Conservation (phyloP, 2,797 vertebrate genomes). For the Hydrophis major region DNA sequence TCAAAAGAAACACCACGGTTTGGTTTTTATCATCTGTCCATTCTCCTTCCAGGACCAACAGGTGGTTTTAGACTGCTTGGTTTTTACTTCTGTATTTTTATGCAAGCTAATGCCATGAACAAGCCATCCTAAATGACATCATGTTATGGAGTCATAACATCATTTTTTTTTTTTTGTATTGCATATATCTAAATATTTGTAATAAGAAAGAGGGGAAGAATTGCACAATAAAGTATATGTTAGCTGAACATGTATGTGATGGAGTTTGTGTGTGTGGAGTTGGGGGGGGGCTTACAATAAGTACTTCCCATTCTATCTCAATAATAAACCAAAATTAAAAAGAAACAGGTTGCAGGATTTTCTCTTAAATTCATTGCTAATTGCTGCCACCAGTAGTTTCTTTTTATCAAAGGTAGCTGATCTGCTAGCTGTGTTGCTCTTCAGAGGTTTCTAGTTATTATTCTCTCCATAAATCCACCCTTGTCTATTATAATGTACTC, state of each 20-base stretch:
- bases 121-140: too few relatives aligned
- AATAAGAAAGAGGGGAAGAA: neutral
- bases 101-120: too few relatives aligned
- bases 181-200: neutral
- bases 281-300: neutral
- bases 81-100: too few relatives aligned
- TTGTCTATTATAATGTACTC: neutral
- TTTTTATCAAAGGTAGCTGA: neutral
- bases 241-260: neutral
- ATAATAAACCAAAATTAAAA: neutral
- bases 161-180: neutral
- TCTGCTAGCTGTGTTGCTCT: neutral
- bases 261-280: neutral
- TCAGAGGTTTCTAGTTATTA: neutral
- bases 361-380: neutral
- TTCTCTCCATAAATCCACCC: neutral
- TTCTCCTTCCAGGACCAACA: too few relatives aligned
- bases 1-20: too few relatives aligned
- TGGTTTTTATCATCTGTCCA: too few relatives aligned
- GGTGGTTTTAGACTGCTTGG: too few relatives aligned
- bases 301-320: neutral
- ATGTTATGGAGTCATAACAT: neutral
- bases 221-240: neutral
- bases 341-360: neutral
- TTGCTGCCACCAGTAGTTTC: neutral